phyloP scores from a whole-genome alignment of 2,113 vertebrate species.

The Datnioides undecimradiatus region DNA sequence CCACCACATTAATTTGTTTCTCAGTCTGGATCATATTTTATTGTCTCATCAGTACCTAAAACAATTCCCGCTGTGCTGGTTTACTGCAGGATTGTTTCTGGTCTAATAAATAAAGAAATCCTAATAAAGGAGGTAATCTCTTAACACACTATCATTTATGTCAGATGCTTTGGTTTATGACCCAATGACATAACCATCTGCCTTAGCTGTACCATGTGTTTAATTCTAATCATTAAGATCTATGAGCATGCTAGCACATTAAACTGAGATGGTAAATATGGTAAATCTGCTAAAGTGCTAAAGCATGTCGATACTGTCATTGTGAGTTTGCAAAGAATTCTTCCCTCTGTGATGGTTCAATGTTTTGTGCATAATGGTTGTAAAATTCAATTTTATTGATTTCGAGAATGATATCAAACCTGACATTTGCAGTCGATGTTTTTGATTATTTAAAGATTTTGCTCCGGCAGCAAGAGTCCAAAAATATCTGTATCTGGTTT shows the following conservation, averaged over 20 bases:
- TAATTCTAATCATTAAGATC: too few relatives aligned
- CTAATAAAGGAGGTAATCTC: too few relatives aligned
- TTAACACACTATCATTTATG: too few relatives aligned
- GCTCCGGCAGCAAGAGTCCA: background rate
- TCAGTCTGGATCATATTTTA: background rate
- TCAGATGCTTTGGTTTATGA: too few relatives aligned
- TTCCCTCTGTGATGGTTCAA: background rate
- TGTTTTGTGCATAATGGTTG: background rate
- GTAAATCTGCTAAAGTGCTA: too few relatives aligned
- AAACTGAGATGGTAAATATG: background rate
- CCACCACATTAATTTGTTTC: background rate
- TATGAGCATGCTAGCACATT: background rate
- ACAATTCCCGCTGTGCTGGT: too few relatives aligned
- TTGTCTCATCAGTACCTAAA: background rate
- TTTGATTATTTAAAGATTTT: slow-evolving; percentile 20
- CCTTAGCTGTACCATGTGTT: too few relatives aligned
- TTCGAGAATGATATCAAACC: background rate
- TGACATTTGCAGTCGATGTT: background rate
- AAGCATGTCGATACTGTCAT: background rate
- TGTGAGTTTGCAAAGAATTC: background rate
- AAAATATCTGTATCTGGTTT: slow-evolving; percentile 27
- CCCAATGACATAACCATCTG: too few relatives aligned
- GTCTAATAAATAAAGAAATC: too few relatives aligned
- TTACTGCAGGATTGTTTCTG: too few relatives aligned
- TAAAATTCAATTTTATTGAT: background rate